These are phyloP conservation scores for Passer domesticus DNA, from an alignment of 2,113 vertebrate genomes.

Conservation along the genomic window DNA sequence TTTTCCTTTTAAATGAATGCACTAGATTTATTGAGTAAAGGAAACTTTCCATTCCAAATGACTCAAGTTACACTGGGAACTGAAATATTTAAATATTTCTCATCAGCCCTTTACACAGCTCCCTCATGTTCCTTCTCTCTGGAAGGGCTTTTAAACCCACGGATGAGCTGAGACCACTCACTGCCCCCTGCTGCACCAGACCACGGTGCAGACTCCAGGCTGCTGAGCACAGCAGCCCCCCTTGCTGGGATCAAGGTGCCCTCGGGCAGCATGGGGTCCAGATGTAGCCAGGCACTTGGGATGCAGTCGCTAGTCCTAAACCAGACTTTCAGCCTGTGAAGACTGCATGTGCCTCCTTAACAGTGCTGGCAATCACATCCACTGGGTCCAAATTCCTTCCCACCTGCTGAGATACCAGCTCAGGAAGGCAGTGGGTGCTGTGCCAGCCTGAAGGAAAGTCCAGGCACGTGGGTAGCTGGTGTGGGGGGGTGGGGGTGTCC, in stretches of 20 bases:
- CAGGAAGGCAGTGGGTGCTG: not conserved
- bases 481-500: rapidly evolving
- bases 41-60: constrained; percentile 49
- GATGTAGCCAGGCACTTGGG: not conserved
- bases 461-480: rapidly evolving
- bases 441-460: not conserved
- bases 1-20: not conserved
- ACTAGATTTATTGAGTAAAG: constrained; percentile 47
- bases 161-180: not conserved
- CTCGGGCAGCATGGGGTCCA: not conserved
- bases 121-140: not conserved
- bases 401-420: not conserved
- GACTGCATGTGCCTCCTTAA: not conserved
- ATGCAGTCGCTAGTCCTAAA: rapidly evolving
- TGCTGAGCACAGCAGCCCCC: not conserved
- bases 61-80: constrained; percentile 3
- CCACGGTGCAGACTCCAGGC: rapidly evolving
- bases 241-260: rapidly evolving
- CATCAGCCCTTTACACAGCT: not conserved
- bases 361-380: not conserved
- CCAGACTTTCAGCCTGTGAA: not conserved
- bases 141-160: not conserved
- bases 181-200: not conserved
- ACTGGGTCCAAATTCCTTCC: constrained; percentile 30
- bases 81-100: constrained; percentile 32